These are phyloP conservation scores for Parauchenoglanis ngamensis DNA, from an alignment of 2,797 vertebrate species.

Conservation along the genomic window DNA sequence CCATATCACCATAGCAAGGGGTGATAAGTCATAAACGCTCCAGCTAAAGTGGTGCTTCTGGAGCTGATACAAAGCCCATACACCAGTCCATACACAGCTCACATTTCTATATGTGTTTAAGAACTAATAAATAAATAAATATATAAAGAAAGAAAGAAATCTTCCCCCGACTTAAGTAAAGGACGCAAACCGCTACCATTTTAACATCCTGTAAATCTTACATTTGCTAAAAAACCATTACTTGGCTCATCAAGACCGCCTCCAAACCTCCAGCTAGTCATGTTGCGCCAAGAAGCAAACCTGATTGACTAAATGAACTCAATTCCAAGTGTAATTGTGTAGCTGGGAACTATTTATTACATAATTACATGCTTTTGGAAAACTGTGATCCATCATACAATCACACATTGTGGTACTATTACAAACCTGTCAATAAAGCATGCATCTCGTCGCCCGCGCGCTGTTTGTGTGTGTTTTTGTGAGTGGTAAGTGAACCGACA, in stretches of 20 bases:
- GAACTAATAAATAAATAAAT: neutral
- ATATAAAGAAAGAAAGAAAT: neutral
- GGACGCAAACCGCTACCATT: neutral
- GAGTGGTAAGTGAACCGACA: neutral
- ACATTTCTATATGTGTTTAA: neutral
- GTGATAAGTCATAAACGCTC: neutral
- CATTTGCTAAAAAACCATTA: neutral
- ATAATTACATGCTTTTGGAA: neutral
- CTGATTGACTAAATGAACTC: neutral
- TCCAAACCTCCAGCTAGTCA: neutral
- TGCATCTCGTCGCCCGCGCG: neutral
- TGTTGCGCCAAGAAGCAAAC: neutral
- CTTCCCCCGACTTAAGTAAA: neutral
- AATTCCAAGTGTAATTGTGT: neutral
- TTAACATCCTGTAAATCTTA: neutral
- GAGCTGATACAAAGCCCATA: neutral
- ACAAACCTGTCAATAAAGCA: neutral
- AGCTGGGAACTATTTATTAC: neutral
- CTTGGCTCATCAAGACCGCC: neutral
- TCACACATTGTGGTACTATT: neutral
- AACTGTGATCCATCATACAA: neutral
- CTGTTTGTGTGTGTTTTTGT: neutral
- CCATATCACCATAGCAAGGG: neutral
- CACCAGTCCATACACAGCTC: neutral
- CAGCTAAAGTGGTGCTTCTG: neutral